Percentiles rank a stretch among this genome's conserved stretches.
Evolutionary conservation across 2,113 vertebrate species (phyloP).

Genomic region (Gavia stellata): DNA sequence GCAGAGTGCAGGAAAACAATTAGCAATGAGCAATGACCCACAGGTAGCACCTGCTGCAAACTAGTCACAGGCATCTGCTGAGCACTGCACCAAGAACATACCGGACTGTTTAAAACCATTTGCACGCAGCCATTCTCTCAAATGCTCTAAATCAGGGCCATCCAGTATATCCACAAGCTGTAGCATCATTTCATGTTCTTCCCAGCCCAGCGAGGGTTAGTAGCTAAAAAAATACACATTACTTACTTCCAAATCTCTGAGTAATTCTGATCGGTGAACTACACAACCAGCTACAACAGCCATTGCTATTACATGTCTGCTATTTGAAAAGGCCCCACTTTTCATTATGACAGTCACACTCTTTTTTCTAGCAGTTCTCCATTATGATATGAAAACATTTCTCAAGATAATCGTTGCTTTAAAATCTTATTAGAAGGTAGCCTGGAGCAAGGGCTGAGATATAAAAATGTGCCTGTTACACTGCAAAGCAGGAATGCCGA

Average conservation of each 20-base stretch:
- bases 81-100: not conserved
- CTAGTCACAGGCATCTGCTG: not conserved
- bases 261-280: not conserved
- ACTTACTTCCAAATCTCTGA: not conserved
- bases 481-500: not conserved
- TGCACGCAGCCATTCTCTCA: not conserved
- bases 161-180: not conserved
- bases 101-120: not conserved
- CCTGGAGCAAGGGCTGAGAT: not conserved
- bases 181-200: not conserved
- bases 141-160: not conserved
- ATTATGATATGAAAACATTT: not conserved
- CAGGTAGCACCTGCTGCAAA: not conserved
- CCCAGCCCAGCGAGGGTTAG: not conserved
- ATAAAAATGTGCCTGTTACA: not conserved
- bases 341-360: not conserved
- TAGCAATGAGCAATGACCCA: not conserved
- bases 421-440: not conserved
- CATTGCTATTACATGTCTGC: not conserved
- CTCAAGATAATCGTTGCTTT: not conserved
- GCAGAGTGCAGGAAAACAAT: not conserved
- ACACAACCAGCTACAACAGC: not conserved
- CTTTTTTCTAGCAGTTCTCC: not conserved
- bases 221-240: not conserved
- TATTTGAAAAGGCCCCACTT: not conserved